These are phyloP conservation scores for Montifringilla adamsi DNA, from an alignment of 2,113 vertebrate genomes.

Conservation along the genomic window DNA sequence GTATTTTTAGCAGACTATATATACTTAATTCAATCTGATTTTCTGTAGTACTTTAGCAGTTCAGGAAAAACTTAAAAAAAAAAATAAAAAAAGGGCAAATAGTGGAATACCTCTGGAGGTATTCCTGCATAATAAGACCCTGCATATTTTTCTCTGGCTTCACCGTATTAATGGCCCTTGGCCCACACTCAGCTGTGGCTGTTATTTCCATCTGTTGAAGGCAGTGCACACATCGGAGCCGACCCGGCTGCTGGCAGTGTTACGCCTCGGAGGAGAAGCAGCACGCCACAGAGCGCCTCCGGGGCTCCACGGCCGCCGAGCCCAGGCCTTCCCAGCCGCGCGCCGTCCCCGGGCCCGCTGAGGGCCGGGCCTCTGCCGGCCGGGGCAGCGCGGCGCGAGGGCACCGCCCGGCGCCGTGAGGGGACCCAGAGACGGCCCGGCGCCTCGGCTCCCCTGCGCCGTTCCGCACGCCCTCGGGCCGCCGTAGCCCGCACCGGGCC, in stretches of 20 bases:
- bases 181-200: too few species aligned
- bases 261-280: fast-evolving
- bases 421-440: too few species aligned
- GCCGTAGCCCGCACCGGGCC: neutral
- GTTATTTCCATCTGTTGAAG: neutral
- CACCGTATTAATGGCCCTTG: too few species aligned
- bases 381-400: neutral
- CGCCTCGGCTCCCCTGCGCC: neutral
- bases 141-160: too few species aligned
- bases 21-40: neutral
- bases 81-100: neutral
- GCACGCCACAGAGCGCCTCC: neutral
- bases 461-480: neutral
- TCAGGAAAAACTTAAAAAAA: neutral
- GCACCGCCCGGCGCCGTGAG: neutral
- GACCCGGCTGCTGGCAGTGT: neutral
- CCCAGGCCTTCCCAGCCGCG: fast-evolving
- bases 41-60: neutral
- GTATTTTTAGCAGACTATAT: neutral
- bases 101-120: neutral
- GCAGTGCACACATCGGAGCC: fast-evolving
- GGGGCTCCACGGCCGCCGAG: fast-evolving
- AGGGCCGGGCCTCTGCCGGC: neutral
- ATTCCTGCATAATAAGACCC: neutral
- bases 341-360: fast-evolving